These are phyloP conservation scores for Girardinus metallicus DNA, from an alignment of 2,797 vertebrate species.

Conservation along the genomic window DNA sequence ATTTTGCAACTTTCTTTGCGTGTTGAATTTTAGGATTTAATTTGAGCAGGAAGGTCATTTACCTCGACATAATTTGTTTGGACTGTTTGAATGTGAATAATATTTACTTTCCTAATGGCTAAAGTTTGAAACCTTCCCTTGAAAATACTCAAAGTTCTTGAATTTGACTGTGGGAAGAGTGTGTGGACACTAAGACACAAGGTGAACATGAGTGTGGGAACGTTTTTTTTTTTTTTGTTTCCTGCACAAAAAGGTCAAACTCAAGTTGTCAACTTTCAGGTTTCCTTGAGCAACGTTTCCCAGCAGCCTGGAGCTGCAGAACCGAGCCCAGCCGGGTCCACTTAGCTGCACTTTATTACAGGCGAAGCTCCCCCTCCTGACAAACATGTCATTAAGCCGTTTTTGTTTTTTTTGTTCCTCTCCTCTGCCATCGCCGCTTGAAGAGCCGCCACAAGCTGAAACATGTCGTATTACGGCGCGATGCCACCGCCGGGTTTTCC, in stretches of 20 bases:
- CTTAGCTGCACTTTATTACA: conserved; percentile 36
- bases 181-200: conserved; percentile 14
- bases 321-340: conserved; percentile 41
- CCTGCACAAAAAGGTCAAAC: conserved; percentile 19
- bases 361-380: conserved; percentile 22
- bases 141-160: too few species aligned
- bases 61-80: too few species aligned
- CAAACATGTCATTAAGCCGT: conserved; percentile 57
- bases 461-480: conserved; percentile 47
- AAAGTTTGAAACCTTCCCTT: too few species aligned
- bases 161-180: too few species aligned
- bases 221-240: background rate
- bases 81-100: too few species aligned
- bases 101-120: too few species aligned
- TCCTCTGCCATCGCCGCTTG: conserved; percentile 6
- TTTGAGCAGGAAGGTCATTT: too few species aligned
- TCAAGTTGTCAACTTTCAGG: conserved; percentile 17
- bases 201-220: conserved; percentile 50
- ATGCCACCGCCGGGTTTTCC: conserved; percentile 34
- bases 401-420: conserved; percentile 3
- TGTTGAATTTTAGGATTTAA: too few species aligned
- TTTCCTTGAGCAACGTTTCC: conserved; percentile 29
- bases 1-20: too few species aligned
- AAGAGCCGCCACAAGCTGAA: conserved; percentile 28
- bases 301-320: conserved; percentile 34